Evolutionary conservation across 1,140 invertebrate genomes (phyloP), one percentile per base, ranked within the genome.

Genomic region (Musca domestica): DNA sequence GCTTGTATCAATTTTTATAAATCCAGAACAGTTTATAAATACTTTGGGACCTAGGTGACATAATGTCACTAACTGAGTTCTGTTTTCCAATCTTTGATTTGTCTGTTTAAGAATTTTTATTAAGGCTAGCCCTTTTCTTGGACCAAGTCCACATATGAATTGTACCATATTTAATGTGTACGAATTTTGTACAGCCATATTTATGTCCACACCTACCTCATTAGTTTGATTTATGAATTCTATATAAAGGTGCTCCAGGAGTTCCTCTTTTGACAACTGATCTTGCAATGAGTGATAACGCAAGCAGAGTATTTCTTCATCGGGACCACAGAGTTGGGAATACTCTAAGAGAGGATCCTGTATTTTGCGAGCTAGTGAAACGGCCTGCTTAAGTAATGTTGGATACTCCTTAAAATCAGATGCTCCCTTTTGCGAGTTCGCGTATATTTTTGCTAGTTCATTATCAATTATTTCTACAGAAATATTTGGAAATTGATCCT

Each of bases 141-240:
- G 95, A 3, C 98, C 98, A 9, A 99, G 83, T 47, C 98, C 98
- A 83, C 96, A 98, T 2, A 99, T 91, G 83, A 99, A 99, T 84
- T 99, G 98, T 5, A 99, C 85, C n/a, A 99, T 81, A 77, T 95
- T 92, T 0, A 91, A 87, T 2, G 94, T 94, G 71, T 98, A 92
- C 0, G 92, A 87, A 65, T 95, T 93, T 66, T 94, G 88, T 1
- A 99, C 90, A 15, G 94, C 92, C 74, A 92, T 86, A 80, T 99
- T 99, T 5, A 99, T 89, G 80, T 99, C 98, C 0, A 99, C 95
- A n/a, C 98, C 98, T 7, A 99, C 96, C 86, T 98, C 96, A 82
- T 98, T 98, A 0, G 96, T 94, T 64, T 95, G 87, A 76, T 92
- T 92, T 0, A 98, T 93, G 81, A 99, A 98, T 84, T 98, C 95